These are phyloP conservation scores for Nematolebias whitei DNA, from an alignment of 2,113 vertebrate genomes.

Conservation along the genomic window DNA sequence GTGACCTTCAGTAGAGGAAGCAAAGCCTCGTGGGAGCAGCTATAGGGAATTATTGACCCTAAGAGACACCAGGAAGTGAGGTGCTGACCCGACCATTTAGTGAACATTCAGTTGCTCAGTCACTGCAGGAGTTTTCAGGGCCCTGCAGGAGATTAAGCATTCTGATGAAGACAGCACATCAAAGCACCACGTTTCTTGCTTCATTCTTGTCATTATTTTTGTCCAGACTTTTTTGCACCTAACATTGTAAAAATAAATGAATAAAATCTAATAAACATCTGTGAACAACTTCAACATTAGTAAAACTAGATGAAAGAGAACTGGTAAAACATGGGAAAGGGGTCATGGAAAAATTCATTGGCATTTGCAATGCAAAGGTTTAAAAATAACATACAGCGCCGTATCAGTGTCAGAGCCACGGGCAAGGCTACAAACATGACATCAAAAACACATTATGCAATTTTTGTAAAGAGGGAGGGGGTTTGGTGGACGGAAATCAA, in stretches of 20 bases:
- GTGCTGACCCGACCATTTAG: conserved; percentile 50
- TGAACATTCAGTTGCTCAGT: conserved; percentile 35
- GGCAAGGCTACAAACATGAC: conserved; percentile 64
- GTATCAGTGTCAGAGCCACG: conserved; percentile 67
- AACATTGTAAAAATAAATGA: background rate
- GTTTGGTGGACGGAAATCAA: conserved; percentile 61
- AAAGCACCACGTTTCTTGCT: background rate
- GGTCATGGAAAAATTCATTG: conserved; percentile 75
- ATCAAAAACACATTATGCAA: conserved; percentile 75
- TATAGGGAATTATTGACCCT: conserved; percentile 70
- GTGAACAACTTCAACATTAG: conserved; percentile 46
- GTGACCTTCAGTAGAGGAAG: conserved; percentile 73
- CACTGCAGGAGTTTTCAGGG: conserved; percentile 20
- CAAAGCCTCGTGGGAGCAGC: conserved; percentile 70
- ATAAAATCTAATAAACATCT: background rate
- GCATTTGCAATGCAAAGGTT: conserved; percentile 71
- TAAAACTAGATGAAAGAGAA: conserved; percentile 37
- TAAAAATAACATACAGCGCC: conserved; percentile 77
- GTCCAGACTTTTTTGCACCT: background rate
- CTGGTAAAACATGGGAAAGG: conserved; percentile 51
- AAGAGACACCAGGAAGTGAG: conserved; percentile 68
- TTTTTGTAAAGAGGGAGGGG: conserved; percentile 48
- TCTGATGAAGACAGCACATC: conserved; percentile 32
- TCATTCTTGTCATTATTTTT: conserved; percentile 1
- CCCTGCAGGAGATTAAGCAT: conserved; percentile 11